phyloP scores from a whole-genome alignment of 2,113 vertebrate genomes.

The Cyprinodon brontotheroides region DNA sequence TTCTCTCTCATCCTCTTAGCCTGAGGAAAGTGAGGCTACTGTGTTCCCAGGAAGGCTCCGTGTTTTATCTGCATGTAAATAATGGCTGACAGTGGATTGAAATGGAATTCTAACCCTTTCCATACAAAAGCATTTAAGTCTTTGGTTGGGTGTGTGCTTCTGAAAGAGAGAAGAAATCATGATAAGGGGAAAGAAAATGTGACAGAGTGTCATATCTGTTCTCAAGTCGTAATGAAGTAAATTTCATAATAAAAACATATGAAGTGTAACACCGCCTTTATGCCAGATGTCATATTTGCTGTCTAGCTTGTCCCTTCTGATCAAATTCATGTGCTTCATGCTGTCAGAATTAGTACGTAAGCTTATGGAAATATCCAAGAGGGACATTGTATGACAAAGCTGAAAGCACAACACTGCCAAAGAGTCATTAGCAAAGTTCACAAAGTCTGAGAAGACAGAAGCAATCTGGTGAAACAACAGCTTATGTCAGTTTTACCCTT shows the following conservation, averaged over 20 bases:
- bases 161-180: not conserved
- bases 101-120: not conserved
- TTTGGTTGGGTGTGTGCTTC: not conserved
- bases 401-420: conserved; percentile 49
- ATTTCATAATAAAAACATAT: conserved; percentile 35
- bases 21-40: not conserved
- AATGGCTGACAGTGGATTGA: not conserved
- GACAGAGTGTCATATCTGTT: conserved; percentile 5
- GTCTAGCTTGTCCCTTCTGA: conserved; percentile 27
- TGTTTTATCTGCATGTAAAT: not conserved
- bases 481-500: conserved; percentile 21
- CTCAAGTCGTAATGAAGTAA: conserved; percentile 24
- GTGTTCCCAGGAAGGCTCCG: not conserved
- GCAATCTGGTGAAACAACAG: conserved; percentile 12
- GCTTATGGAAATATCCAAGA: conserved; percentile 45
- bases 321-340: conserved; percentile 9
- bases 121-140: not conserved
- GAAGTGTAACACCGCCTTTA: conserved; percentile 15
- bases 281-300: conserved; percentile 25
- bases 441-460: conserved; percentile 38
- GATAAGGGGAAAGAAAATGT: not conserved
- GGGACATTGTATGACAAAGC: conserved; percentile 54
- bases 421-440: conserved; percentile 50
- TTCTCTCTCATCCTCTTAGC: no score
- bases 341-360: conserved; percentile 41